Conservation (phyloP, 2,888 invertebrate species). For the Idaea straminata region DNA sequence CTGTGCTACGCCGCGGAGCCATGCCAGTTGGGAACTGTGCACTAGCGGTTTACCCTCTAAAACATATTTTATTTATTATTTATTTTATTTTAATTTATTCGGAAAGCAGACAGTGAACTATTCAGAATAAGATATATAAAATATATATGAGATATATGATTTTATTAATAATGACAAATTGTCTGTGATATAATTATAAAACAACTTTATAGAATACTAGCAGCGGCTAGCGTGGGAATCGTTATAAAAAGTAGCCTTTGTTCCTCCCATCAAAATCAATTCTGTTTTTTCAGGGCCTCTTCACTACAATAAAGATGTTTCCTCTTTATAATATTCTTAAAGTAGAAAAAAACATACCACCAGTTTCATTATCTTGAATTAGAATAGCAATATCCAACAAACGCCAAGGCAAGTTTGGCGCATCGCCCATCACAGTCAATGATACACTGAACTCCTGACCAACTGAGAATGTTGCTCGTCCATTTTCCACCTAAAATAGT, state of each 20-base stretch:
- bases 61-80: slow-evolving; percentile 28
- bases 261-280: no score
- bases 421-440: slow-evolving; percentile 98
- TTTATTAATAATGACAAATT: slow-evolving; percentile 2
- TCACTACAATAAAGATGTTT: no score
- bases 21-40: slow-evolving; percentile 95
- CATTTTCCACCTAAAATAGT: slow-evolving; percentile 87
- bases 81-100: no score
- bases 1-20: slow-evolving; percentile 96
- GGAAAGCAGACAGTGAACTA: no score
- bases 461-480: slow-evolving; percentile 95
- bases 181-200: no score
- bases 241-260: no score
- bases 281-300: no score
- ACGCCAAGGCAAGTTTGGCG: slow-evolving; percentile 95
- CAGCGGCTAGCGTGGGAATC: no score
- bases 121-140: no score
- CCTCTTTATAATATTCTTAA: no score
- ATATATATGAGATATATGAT: no score
- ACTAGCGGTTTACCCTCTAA: slow-evolving; percentile 96
- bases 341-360: slow-evolving; percentile 77
- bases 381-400: slow-evolving; percentile 96
- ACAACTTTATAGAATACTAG: no score
- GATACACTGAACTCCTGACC: slow-evolving; percentile 98
- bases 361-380: slow-evolving; percentile 98